Conservation (phyloP, 2,888 invertebrate genomes). For the Beris morrisii region DNA sequence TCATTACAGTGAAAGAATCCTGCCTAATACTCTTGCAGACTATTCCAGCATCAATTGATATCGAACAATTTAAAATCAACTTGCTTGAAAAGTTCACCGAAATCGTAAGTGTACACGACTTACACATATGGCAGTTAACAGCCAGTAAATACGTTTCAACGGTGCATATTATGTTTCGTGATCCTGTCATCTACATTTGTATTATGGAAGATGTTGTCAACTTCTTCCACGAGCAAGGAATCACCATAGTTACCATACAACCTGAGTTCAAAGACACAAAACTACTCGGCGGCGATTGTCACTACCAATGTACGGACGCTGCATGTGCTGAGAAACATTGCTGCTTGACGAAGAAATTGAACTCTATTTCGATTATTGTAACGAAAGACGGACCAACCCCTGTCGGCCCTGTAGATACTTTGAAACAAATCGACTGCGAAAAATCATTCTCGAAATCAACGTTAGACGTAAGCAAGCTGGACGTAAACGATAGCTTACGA, state of each 20-base stretch:
- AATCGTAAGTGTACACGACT: conserved; percentile 78
- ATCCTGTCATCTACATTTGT: conserved; percentile 63
- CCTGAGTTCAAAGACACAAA: conserved; percentile 69
- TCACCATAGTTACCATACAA: conserved; percentile 82
- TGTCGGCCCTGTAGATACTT: not conserved
- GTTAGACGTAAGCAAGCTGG: no score
- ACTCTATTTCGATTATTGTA: conserved; percentile 2
- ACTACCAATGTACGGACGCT: conserved; percentile 55
- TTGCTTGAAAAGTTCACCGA: conserved; percentile 68
- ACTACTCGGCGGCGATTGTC: conserved; percentile 47
- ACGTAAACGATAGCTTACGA: not conserved
- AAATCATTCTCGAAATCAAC: not conserved
- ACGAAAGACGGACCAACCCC: not conserved
- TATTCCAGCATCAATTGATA: conserved; percentile 85
- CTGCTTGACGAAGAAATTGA: conserved; percentile 44
- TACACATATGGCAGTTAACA: conserved; percentile 88
- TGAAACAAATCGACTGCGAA: not conserved
- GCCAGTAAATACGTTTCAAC: conserved; percentile 79
- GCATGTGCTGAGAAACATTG: conserved; percentile 56
- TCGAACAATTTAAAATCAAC: conserved; percentile 67
- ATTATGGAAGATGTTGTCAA: conserved; percentile 66
- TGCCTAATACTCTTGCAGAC: conserved; percentile 88
- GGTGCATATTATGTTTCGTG: conserved; percentile 76
- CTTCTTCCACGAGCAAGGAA: conserved; percentile 79
- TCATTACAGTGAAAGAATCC: conserved; percentile 78